Evolutionary conservation across 2,113 vertebrate genomes (phyloP).

Genomic region (Cyanistes caeruleus): DNA sequence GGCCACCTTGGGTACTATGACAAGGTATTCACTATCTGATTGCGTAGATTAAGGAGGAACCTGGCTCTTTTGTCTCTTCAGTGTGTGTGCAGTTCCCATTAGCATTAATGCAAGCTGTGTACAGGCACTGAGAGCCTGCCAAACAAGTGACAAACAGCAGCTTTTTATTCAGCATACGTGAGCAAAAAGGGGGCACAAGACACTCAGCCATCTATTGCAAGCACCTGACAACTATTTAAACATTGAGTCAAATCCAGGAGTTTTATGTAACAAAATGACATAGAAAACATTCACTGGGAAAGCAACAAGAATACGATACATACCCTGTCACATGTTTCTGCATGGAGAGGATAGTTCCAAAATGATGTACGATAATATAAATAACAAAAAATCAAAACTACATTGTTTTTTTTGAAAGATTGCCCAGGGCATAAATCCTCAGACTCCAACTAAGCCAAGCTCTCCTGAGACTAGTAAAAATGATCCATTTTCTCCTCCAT

Average conservation of each 20-base stretch:
- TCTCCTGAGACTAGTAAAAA: constrained; percentile 8
- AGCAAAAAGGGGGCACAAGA: constrained; percentile 17
- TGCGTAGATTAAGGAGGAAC: neutral
- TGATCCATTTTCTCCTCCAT: neutral
- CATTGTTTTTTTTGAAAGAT: neutral
- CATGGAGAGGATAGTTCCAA: neutral
- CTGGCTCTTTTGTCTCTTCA: neutral
- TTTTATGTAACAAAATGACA: constrained; percentile 13
- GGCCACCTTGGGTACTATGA: neutral
- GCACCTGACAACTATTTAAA: constrained; percentile 53
- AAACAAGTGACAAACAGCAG: constrained; percentile 46
- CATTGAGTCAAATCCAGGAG: constrained; percentile 6
- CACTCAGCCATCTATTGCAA: neutral
- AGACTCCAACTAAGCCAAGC: neutral
- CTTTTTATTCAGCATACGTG: neutral
- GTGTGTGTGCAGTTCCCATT: neutral
- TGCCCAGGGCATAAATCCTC: neutral
- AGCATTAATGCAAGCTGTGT: neutral
- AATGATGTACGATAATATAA: neutral
- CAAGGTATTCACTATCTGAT: neutral
- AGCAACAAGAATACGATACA: neutral
- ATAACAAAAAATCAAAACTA: neutral
- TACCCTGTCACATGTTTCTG: neutral
- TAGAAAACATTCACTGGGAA: neutral
- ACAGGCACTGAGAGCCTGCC: neutral